phyloP scores from a whole-genome alignment of 2,113 vertebrate species.

The Eptesicus fuscus region DNA sequence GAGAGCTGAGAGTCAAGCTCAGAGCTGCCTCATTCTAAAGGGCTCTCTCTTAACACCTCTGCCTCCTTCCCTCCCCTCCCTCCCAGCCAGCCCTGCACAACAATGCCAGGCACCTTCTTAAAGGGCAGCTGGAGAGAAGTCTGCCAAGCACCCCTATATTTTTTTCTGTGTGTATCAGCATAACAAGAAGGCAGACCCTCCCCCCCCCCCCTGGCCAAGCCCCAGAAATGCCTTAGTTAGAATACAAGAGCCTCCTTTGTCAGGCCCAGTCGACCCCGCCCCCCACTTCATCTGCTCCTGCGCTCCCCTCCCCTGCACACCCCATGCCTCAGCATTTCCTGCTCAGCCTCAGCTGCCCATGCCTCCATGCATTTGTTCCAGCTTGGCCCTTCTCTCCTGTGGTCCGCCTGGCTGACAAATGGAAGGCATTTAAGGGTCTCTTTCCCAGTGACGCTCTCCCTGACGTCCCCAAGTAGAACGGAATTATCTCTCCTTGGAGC shows the following conservation, averaged over 20 bases:
- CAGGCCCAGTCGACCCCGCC: accelerated
- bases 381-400: neutral
- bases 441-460: neutral
- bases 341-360: accelerated
- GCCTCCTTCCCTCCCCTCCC: neutral
- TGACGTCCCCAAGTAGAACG: neutral
- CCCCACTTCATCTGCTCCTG: neutral
- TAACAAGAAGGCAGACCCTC: neutral
- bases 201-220: too few species aligned
- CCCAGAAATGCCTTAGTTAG: neutral
- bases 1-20: neutral
- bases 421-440: neutral
- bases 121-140: neutral
- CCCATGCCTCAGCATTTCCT: neutral
- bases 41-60: neutral
- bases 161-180: neutral
- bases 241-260: neutral
- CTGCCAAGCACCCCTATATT: neutral
- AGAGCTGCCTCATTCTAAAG: neutral
- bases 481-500: neutral
- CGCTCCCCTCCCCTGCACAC: too few species aligned
- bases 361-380: neutral
- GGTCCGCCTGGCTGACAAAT: neutral
- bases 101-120: neutral
- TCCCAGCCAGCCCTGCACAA: neutral